These are phyloP conservation scores for Brachionus rotundiformis DNA, from an alignment of 1,140 invertebrate genomes.

Conservation along the genomic window DNA sequence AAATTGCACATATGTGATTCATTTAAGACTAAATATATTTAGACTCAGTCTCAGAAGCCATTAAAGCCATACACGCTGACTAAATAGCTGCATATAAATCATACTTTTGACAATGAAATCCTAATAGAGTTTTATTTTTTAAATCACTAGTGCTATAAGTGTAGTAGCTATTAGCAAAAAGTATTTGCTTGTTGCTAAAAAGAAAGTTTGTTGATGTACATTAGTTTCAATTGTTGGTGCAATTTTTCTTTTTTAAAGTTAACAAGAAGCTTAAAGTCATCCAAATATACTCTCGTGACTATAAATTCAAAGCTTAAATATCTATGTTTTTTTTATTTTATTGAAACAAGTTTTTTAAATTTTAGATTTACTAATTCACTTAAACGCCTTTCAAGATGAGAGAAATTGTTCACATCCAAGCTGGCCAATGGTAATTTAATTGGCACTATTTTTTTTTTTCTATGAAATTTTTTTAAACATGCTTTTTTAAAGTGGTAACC, in stretches of 20 bases:
- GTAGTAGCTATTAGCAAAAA: not conserved
- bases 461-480: not conserved
- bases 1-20: not conserved
- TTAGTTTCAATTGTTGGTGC: not conserved
- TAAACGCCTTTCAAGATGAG: constrained; percentile 66
- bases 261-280: not conserved
- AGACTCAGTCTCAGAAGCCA: not conserved
- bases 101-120: not conserved
- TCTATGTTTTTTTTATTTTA: not conserved
- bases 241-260: not conserved
- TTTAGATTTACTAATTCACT: not conserved
- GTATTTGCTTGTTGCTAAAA: not conserved
- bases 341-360: not conserved
- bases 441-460: not conserved
- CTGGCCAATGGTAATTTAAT: constrained; percentile 71
- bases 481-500: constrained; percentile 75
- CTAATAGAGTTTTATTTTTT: not conserved
- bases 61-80: not conserved
- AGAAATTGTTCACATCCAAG: constrained; percentile 77
- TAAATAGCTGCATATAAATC: not conserved
- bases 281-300: not conserved
- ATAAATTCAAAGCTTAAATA: constrained; percentile 5
- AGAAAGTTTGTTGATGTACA: constrained; percentile 8
- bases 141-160: not conserved
- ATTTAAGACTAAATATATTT: not conserved